A percentile compares a stretch with the other conserved stretches of the same genome.
Evolutionary conservation across 2,113 vertebrate genomes (phyloP).

Genomic region (Rhinolophus sinicus): DNA sequence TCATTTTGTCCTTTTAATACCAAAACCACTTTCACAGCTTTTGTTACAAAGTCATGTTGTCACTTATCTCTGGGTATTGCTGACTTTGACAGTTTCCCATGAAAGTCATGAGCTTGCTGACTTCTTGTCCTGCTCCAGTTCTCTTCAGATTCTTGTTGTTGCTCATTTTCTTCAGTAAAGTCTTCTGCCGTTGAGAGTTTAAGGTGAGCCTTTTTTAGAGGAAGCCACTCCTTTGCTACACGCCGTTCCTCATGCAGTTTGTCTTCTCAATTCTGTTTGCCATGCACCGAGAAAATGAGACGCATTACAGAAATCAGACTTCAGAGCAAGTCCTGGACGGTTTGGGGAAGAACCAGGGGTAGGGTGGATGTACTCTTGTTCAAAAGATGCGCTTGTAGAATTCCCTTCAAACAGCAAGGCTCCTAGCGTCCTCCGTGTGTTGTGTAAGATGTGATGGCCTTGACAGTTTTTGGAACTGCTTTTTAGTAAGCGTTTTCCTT

Average conservation of each 20-base stretch:
- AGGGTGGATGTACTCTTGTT: background rate
- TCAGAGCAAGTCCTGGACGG: background rate
- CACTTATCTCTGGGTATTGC: background rate
- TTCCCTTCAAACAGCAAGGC: slow-evolving; percentile 18
- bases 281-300: slow-evolving; percentile 32
- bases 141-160: background rate
- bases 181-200: background rate
- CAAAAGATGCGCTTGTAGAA: slow-evolving; percentile 13
- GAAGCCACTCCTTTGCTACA: background rate
- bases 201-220: background rate
- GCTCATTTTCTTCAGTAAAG: background rate
- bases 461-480: background rate
- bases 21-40: slow-evolving; percentile 9
- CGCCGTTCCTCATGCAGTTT: slow-evolving; percentile 26
- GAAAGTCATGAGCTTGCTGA: background rate
- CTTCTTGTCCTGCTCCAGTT: background rate
- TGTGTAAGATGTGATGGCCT: background rate
- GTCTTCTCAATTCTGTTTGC: background rate
- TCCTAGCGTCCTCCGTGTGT: background rate
- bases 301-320: slow-evolving; percentile 7
- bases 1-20: slow-evolving; percentile 13
- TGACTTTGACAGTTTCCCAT: background rate
- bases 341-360: background rate
- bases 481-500: background rate
- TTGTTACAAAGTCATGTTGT: slow-evolving; percentile 26